Percentiles rank a stretch among this genome's conserved stretches.
These are phyloP conservation scores for Tragelaphus scriptus DNA, from an alignment of 2,113 vertebrate species.

Conservation along the genomic window DNA sequence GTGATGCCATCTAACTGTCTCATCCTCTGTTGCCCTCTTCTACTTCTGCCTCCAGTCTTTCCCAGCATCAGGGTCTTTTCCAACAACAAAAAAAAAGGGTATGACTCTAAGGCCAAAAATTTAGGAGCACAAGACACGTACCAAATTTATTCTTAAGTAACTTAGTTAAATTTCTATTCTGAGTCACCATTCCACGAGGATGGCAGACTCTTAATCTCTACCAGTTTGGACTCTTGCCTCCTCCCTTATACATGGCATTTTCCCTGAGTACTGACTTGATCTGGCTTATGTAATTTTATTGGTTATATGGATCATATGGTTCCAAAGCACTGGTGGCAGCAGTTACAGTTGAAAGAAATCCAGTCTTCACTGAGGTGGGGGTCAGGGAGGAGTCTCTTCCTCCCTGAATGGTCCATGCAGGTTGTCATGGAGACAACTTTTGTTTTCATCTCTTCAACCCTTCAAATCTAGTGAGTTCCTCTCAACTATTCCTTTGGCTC, in stretches of 20 bases:
- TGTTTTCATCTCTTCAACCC: neutral
- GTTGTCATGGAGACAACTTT: neutral
- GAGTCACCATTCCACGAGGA: neutral
- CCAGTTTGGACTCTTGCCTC: neutral
- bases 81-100: neutral
- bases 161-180: neutral
- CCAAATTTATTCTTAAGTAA: neutral
- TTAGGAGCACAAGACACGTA: neutral
- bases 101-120: neutral
- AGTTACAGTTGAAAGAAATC: neutral
- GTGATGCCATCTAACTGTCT: neutral
- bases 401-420: neutral
- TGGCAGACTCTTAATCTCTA: neutral
- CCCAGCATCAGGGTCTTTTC: neutral
- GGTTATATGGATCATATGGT: neutral
- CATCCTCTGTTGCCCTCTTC: neutral
- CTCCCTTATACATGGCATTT: neutral
- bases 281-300: neutral
- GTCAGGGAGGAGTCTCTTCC: neutral
- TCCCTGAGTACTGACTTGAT: neutral
- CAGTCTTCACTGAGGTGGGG: neutral
- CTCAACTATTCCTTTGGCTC: neutral
- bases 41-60: neutral
- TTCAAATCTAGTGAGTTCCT: neutral
- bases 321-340: neutral